These are phyloP conservation scores for Cuculus canorus DNA, from an alignment of 2,797 vertebrate genomes.

Conservation along the genomic window DNA sequence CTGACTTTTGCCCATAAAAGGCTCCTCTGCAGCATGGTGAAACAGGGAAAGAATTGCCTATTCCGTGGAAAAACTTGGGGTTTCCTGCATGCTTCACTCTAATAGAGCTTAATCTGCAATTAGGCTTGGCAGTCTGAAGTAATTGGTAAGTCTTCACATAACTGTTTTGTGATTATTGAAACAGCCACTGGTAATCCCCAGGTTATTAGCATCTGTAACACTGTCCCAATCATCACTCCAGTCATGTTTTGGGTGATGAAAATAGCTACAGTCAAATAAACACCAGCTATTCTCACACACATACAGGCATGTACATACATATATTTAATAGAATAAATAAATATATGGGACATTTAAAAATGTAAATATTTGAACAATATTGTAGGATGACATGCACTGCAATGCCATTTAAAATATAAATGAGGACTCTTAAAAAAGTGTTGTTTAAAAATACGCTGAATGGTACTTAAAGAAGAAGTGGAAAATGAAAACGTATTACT, in stretches of 20 bases:
- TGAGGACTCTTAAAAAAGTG: background rate
- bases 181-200: background rate
- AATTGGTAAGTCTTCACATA: background rate
- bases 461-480: background rate
- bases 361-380: background rate
- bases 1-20: rapidly evolving
- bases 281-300: background rate
- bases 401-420: background rate
- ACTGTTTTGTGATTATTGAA: background rate
- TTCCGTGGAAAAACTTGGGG: background rate
- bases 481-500: background rate
- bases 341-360: background rate
- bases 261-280: background rate
- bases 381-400: background rate
- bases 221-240: background rate
- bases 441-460: background rate
- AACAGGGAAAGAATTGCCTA: rapidly evolving
- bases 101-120: background rate
- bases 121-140: background rate
- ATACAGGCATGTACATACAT: rapidly evolving
- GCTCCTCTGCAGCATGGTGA: rapidly evolving
- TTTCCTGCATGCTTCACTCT: rapidly evolving
- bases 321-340: no score
- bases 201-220: background rate
- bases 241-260: background rate